Evolutionary conservation across 2,797 vertebrate species (phyloP), one percentile per base, ranked within the genome.

Genomic region (Bradypus variegatus): DNA sequence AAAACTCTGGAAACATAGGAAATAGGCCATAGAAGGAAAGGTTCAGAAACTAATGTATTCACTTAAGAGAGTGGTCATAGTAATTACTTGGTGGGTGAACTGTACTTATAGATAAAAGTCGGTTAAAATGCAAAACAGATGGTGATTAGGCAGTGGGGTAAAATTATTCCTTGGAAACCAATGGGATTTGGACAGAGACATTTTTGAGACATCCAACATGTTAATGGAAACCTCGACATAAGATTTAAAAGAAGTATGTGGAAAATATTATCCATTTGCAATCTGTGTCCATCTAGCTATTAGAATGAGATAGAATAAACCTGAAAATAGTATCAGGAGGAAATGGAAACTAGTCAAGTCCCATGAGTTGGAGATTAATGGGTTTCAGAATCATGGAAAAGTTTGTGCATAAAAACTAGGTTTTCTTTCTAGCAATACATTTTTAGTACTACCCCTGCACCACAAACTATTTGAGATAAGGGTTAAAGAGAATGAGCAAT

Each of bases 121-220:
- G 13, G 85, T 81, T 83, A 53, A 95, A 96, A 96, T 95, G 67
- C 48, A 95, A 93, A 96, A 89, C 94, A 96, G 94, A 94, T 95
- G 94, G 94, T 92, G 72, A 36, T 62, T 75, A 88, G 72, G 89
- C 62, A 90, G 70, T 16, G 60, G 50, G n/a, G 91, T 88, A 53
- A 94, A 95, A 92, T 92, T 90, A 62, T 88, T 92, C 50, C 55
- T 91, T 93, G 80, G 83, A 87, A 93, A 91, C 86, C 90, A 83
- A 3, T 50, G 92, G 84, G n/a, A 94, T 95, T 94, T 95, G 91
- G 67, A 89, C 50, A 25, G 81, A 85, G 65, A 92, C 86, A 89
- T 94, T 95, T 95, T 91, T 67, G 77, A 95, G 58, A 87, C 92
- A 78, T 87, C 60, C 75, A 91, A 91, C 93, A 96, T 91, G 88